Evolutionary conservation across 2,113 vertebrate species (phyloP).

Genomic region (Athene noctua): DNA sequence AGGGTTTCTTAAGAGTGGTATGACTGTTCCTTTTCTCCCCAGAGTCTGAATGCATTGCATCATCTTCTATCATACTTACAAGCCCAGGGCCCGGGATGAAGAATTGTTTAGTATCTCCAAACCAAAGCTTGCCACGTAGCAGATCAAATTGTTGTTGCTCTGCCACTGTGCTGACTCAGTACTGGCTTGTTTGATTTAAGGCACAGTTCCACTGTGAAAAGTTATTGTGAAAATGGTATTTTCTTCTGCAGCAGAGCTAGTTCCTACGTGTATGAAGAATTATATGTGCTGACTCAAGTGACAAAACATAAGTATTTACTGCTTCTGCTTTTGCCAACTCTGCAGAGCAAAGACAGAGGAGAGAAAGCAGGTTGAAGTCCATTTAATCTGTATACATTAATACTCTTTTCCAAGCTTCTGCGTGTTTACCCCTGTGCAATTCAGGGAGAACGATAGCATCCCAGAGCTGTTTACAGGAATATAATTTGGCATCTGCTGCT

Average conservation of each 20-base stretch:
- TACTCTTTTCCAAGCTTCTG: not conserved
- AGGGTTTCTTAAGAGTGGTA: slow-evolving; percentile 53
- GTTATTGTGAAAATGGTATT: slow-evolving; percentile 55
- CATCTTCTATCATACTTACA: slow-evolving; percentile 41
- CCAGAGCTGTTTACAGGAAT: not conserved
- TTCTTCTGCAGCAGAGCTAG: slow-evolving; percentile 43
- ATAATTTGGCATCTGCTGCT: not conserved
- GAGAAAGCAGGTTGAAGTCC: not conserved
- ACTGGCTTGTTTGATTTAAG: slow-evolving; percentile 66
- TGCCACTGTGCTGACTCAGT: slow-evolving; percentile 58
- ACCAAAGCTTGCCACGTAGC: slow-evolving; percentile 53
- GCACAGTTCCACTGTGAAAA: slow-evolving; percentile 33
- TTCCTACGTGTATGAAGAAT: slow-evolving; percentile 28
- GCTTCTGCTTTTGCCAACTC: not conserved
- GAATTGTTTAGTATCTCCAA: slow-evolving; percentile 56
- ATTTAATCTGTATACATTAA: not conserved
- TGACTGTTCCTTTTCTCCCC: slow-evolving; percentile 42
- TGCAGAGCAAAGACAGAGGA: not conserved
- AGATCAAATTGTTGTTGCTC: slow-evolving; percentile 62
- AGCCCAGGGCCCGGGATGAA: slow-evolving; percentile 40
- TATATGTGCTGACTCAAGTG: slow-evolving; percentile 35
- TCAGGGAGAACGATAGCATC: not conserved
- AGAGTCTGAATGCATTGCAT: not conserved
- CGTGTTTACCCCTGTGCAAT: not conserved
- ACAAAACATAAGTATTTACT: slow-evolving; percentile 48